These are phyloP conservation scores for Ochropacha duplaris DNA, from an alignment of 2,888 invertebrate genomes.

Conservation along the genomic window DNA sequence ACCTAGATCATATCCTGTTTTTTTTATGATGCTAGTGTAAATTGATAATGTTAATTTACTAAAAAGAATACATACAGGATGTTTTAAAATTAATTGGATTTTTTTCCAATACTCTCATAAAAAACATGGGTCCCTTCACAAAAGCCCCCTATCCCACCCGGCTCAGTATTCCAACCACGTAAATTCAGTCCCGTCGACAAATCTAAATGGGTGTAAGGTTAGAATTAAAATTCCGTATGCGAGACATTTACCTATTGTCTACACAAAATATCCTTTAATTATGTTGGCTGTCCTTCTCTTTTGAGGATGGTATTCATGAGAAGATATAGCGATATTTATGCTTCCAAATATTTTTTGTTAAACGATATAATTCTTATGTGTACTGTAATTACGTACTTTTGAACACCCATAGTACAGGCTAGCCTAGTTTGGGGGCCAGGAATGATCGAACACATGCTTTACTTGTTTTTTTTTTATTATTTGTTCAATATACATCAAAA, in stretches of 20 bases:
- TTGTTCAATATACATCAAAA: too few relatives aligned
- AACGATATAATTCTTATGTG: too few relatives aligned
- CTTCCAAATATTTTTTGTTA: neutral
- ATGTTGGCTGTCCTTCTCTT: constrained; percentile 55
- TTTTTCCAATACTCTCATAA: neutral
- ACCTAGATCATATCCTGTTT: neutral
- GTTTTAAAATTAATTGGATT: too few relatives aligned
- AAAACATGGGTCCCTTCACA: neutral
- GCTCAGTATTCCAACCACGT: constrained; percentile 43
- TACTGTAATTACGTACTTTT: too few relatives aligned
- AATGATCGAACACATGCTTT: too few relatives aligned
- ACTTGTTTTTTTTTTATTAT: too few relatives aligned
- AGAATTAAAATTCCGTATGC: constrained; percentile 75
- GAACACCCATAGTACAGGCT: too few relatives aligned
- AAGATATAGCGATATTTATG: constrained; percentile 13
- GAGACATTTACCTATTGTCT: constrained; percentile 72
- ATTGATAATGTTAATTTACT: too few relatives aligned
- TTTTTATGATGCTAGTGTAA: too few relatives aligned
- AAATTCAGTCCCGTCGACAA: constrained; percentile 55
- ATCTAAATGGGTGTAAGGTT: constrained; percentile 66
- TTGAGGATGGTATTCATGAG: constrained; percentile 22
- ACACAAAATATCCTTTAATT: constrained; percentile 75
- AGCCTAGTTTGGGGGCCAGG: too few relatives aligned
- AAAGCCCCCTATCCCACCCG: neutral
- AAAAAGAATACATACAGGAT: too few relatives aligned